Evolutionary conservation across 1,140 invertebrate species (phyloP).

Genomic region (Kradibia gibbosae): DNA sequence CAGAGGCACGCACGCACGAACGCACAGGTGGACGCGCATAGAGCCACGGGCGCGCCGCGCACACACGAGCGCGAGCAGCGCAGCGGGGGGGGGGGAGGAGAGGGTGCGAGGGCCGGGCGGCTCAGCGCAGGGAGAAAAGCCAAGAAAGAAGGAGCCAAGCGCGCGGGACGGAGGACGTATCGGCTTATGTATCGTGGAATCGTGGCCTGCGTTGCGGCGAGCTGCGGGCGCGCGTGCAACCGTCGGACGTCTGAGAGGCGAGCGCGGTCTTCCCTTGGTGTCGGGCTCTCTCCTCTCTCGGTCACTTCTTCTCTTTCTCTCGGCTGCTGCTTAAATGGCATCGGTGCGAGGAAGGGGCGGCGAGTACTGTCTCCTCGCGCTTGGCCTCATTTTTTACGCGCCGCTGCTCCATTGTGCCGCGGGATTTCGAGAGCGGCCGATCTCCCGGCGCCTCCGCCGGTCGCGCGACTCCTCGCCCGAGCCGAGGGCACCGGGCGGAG

Average conservation of each 20-base stretch:
- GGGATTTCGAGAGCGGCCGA: not conserved
- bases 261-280: conserved; percentile 16
- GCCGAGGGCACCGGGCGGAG: too few species aligned
- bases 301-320: conserved; percentile 24
- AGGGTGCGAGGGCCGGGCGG: too few species aligned
- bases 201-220: not conserved
- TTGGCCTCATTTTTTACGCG: conserved; percentile 20
- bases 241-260: conserved; percentile 9
- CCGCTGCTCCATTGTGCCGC: not conserved
- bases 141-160: too few species aligned
- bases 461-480: too few species aligned
- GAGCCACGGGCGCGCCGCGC: too few species aligned
- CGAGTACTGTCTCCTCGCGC: conserved; percentile 15
- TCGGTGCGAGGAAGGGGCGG: conserved; percentile 22
- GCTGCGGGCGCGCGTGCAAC: not conserved
- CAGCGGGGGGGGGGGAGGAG: too few species aligned
- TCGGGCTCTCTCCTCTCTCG: conserved; percentile 8
- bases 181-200: too few species aligned
- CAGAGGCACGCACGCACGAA: not conserved
- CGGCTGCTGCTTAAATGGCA: conserved; percentile 9
- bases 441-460: too few species aligned
- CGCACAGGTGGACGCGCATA: not conserved
- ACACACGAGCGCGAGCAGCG: too few species aligned
- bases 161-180: too few species aligned
- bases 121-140: too few species aligned